Evolutionary conservation across 1,140 invertebrate genomes (phyloP).

Genomic region (Pentalonia nigronervosa): DNA sequence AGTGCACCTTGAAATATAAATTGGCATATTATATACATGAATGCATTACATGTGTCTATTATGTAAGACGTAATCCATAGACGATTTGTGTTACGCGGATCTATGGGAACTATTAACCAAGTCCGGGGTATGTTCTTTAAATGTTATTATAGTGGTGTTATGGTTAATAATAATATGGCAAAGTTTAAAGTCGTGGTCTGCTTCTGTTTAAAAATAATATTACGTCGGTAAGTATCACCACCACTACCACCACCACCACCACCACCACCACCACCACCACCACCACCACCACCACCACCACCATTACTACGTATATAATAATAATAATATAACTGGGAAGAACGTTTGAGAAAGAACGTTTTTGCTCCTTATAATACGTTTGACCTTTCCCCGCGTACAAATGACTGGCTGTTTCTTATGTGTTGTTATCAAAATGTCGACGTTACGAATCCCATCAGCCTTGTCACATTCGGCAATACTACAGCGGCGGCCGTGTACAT

Average conservation of each 20-base stretch:
- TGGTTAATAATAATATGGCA: background rate
- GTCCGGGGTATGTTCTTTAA: background rate
- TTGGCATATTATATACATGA: background rate
- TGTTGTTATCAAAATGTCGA: constrained; percentile 28
- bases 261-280: background rate
- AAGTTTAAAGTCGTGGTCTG: background rate
- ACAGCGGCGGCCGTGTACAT: background rate
- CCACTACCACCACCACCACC: background rate
- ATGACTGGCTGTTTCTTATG: constrained; percentile 49
- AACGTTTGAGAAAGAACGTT: background rate
- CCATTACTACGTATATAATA: background rate
- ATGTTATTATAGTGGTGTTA: background rate
- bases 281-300: too few species aligned
- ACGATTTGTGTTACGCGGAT: background rate
- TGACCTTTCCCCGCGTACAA: constrained; percentile 26
- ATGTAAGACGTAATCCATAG: background rate
- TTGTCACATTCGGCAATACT: constrained; percentile 2
- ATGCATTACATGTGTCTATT: background rate
- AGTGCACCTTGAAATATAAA: background rate
- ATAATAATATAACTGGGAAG: background rate
- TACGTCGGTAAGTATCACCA: background rate
- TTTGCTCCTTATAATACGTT: background rate
- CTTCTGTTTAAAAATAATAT: constrained; percentile 5
- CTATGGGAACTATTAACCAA: background rate
- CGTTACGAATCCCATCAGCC: constrained; percentile 14